Evolutionary conservation across 2,113 vertebrate species (phyloP), one percentile per base, ranked within the genome.

Genomic region (Gobiocypris rarus): DNA sequence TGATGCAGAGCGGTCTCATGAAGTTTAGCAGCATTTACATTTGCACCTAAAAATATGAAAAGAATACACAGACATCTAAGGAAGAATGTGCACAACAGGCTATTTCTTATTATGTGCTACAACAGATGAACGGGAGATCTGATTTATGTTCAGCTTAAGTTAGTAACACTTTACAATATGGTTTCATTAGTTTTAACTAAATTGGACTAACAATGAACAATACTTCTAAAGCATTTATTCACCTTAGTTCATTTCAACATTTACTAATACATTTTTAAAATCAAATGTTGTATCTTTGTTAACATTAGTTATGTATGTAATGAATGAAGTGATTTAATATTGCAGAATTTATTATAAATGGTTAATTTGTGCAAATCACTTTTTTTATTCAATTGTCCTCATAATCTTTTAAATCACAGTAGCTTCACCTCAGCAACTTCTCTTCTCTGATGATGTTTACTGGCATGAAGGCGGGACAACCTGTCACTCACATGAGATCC

Each of bases 1-100:
- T 97, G 96, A 82, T 99, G 97, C 2, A 99, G 96, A 0, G 97
- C 96, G 0, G 97, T 99, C 94, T 98, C 97, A 0, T 98, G 97
- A 14, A 99, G 94, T 84, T 97, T 98, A 6, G 96, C 96, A 0
- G 96, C 97, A 0, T 98, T 99, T 86, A 98, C 97, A 0, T 99
- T 98, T 71, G 97, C 97, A 43, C 97, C 97, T 98, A 83, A 31
- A 9, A 17, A 1, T 24, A 67, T 63, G 14, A 83, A 61, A 75
- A 9, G 9, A 9, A 75, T 54, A 10, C 10, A 13, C 24, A 41
- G 1, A 76, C 10, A 74, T 54, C n/a, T 58, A 3, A 5, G 19
- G 15, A n/a, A 67, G 14, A 14, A 69, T 28, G 4, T 54, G 48
- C 67, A 38, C 10, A 28, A 28, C 19, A 22, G 17, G 1, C 2